Evolutionary conservation across 2,113 vertebrate genomes (phyloP).

Genomic region (Catharus fuscescens): DNA sequence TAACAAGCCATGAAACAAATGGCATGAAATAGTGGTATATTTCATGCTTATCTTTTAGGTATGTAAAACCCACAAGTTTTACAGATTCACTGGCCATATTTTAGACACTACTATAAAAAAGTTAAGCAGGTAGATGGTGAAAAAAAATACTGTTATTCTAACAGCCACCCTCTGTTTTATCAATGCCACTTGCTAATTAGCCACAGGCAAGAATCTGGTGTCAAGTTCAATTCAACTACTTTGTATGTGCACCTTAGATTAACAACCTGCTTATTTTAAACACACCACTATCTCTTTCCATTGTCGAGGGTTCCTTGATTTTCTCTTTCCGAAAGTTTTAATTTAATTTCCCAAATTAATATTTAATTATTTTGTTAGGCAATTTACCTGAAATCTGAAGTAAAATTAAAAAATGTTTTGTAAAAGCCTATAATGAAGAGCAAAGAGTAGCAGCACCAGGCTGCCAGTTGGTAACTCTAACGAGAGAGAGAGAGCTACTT

Average conservation of each 20-base stretch:
- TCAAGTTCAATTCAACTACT: neutral
- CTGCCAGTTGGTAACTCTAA: neutral
- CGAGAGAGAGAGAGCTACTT: neutral
- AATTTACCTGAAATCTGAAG: neutral
- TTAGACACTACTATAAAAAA: neutral
- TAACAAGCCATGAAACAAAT: neutral
- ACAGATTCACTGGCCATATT: neutral
- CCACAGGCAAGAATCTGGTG: neutral
- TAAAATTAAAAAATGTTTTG: neutral
- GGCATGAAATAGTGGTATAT: neutral
- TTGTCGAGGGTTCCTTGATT: neutral
- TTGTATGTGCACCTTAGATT: neutral
- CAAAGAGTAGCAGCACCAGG: neutral
- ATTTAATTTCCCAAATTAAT: neutral
- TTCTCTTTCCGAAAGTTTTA: neutral
- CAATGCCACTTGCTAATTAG: neutral
- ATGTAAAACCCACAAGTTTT: neutral
- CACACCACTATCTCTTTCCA: neutral
- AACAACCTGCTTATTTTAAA: neutral
- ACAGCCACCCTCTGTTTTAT: neutral
- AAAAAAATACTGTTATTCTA: neutral
- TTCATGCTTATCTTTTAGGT: neutral
- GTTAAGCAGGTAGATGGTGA: neutral
- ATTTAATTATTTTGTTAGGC: neutral
- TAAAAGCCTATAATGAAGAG: neutral